Base-by-base conservation (phyloP, 2,888 invertebrate species). In the Dascillus cervinus region DNA sequence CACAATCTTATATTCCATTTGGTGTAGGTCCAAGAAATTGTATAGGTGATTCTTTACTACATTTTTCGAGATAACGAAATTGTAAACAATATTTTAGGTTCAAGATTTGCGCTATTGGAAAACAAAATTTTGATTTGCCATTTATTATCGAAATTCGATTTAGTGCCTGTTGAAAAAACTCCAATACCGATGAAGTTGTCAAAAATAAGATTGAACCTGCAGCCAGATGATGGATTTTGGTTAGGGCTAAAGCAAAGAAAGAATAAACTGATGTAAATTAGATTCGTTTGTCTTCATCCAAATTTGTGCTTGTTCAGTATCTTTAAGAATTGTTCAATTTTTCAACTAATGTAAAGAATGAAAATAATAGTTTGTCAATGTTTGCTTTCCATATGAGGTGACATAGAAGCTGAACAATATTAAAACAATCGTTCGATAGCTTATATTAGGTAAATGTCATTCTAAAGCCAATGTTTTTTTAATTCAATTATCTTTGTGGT, bases 1-100 rank as follows among this genome's bases (percentile, higher is more conserved):
- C 70, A 1, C 68, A 69, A 46, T 51, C 69, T 28, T 74, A 67
- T 45, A 43, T 74, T 31, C 69, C 73, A 1, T 75, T 75, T 52
- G 75, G 75, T 20, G 34, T 41, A 4, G 65, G 65, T 2, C 65
- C 64, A n/a, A 50, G 64, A 35, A 59, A 55, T 40, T 66, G 65
- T 29, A 58, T 66, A 39, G 65, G 64, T 63, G 42, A 4, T 14
- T 11, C 6, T 31, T 4, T 29, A 13, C 9, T 13, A 27, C 17
- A 17, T 17, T 17, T 17, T 17, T 17, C 8, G 8, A 17, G 17
- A 17, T 17, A 6, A 17, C n/a, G n/a, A n/a, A n/a, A 6, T 17
- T 17, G 17, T 17, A 8, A 4, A 17, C 8, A 6, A 8, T 65
- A 61, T 13, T 54, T 64, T 3, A 32, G 32, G 14, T n/a, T 21